Evolutionary conservation across 2,113 vertebrate genomes (phyloP).

Genomic region (Cariama cristata): DNA sequence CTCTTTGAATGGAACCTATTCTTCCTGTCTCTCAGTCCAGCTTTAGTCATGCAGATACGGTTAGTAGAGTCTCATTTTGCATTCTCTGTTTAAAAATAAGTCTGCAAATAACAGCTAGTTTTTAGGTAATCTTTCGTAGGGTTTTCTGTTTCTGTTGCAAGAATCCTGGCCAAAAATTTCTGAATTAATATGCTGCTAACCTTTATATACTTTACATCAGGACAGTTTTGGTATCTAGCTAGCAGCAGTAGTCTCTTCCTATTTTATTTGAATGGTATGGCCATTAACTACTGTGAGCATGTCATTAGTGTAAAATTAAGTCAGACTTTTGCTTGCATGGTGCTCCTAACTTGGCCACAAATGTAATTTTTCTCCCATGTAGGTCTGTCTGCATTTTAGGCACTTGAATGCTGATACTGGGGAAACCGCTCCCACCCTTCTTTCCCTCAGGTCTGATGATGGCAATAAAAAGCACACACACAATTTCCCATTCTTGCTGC

Average conservation of each 20-base stretch:
- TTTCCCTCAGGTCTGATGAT: background rate
- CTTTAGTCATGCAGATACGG: background rate
- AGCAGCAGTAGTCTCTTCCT: background rate
- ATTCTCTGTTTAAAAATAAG: background rate
- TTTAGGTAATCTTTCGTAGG: background rate
- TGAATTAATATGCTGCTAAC: background rate
- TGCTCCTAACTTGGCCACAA: background rate
- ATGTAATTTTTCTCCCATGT: background rate
- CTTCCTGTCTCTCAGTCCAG: background rate
- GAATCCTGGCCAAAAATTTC: background rate
- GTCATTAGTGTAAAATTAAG: background rate
- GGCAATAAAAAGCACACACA: background rate
- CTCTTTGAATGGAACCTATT: background rate
- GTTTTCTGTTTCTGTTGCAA: background rate
- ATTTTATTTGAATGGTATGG: background rate
- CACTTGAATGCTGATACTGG: background rate
- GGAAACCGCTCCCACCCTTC: background rate
- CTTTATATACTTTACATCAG: background rate
- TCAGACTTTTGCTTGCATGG: background rate
- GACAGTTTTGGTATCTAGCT: background rate
- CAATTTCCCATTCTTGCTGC: background rate
- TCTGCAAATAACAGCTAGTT: background rate
- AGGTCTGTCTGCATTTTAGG: background rate
- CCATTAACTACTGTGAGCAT: background rate
- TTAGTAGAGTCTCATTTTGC: background rate